Evolutionary conservation across 2,797 vertebrate species (phyloP).

Genomic region (Pseudomugil tenellus): DNA sequence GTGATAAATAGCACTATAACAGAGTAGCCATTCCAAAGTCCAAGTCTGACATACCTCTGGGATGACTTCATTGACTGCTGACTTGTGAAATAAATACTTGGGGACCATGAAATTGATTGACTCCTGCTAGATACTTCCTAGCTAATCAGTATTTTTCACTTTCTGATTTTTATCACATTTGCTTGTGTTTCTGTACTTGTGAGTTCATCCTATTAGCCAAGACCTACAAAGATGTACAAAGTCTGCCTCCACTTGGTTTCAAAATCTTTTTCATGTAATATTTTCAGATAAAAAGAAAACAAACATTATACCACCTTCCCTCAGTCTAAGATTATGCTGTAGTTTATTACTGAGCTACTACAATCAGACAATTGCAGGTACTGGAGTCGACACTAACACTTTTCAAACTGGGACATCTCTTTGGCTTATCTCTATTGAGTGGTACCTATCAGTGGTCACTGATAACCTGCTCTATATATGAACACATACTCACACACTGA

Average conservation of each 20-base stretch:
- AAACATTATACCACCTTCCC: not conserved
- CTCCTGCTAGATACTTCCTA: not conserved
- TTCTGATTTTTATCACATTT: not conserved
- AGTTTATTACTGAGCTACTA: not conserved
- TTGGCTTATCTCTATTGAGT: constrained; percentile 35
- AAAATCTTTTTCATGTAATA: not conserved
- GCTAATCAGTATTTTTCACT: not conserved
- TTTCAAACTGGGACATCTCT: constrained; percentile 45
- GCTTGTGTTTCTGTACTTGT: not conserved
- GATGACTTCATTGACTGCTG: not conserved
- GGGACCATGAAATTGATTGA: not conserved
- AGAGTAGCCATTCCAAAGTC: constrained; percentile 10
- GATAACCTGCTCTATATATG: constrained; percentile 47
- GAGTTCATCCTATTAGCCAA: not conserved
- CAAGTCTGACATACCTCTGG: constrained; percentile 18
- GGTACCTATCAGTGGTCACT: constrained; percentile 40
- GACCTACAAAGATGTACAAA: no score
- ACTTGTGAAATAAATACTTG: not conserved
- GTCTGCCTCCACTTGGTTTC: no score
- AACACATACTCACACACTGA: constrained; percentile 32
- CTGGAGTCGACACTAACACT: constrained; percentile 21
- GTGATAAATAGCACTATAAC: constrained; percentile 39
- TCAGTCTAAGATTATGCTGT: not conserved
- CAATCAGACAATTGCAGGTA: constrained; percentile 36
- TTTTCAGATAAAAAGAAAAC: not conserved